These are phyloP conservation scores for Eudemis profundana DNA, from an alignment of 2,888 invertebrate genomes.

Conservation along the genomic window DNA sequence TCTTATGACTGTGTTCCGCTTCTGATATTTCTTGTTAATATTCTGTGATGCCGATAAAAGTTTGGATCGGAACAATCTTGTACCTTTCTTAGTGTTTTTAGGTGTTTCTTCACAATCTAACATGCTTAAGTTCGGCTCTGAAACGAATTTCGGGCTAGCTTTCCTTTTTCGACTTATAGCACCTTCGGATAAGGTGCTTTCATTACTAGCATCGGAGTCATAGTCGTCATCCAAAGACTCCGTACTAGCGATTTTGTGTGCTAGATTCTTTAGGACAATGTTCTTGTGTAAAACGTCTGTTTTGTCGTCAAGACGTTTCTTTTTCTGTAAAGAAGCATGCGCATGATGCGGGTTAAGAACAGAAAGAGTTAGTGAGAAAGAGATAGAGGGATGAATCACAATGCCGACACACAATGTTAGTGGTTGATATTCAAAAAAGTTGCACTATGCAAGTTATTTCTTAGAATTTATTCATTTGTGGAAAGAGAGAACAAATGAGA, in stretches of 20 bases:
- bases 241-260: conserved; percentile 74
- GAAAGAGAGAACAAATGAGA: too few relatives aligned
- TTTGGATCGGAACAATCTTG: conserved; percentile 76
- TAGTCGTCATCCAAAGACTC: conserved; percentile 74
- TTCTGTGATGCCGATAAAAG: conserved; percentile 65
- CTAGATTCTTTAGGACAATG: conserved; percentile 77
- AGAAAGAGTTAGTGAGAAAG: conserved; percentile 47
- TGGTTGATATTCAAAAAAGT: conserved; percentile 17
- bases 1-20: conserved; percentile 62
- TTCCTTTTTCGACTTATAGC: conserved; percentile 69
- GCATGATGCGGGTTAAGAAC: conserved; percentile 49
- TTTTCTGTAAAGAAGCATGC: conserved; percentile 76
- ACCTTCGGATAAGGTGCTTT: conserved; percentile 78
- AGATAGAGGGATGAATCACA: conserved; percentile 51
- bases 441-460: background rate
- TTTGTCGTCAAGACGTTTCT: conserved; percentile 69
- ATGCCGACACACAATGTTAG: conserved; percentile 35
- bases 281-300: conserved; percentile 76
- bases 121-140: conserved; percentile 78
- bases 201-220: conserved; percentile 76
- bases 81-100: conserved; percentile 73
- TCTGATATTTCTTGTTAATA: conserved; percentile 76
- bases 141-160: conserved; percentile 79
- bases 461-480: background rate
- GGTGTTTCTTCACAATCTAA: conserved; percentile 76